Conservation (phyloP, 2,888 invertebrate genomes). For the Platycnemis pennipes region DNA sequence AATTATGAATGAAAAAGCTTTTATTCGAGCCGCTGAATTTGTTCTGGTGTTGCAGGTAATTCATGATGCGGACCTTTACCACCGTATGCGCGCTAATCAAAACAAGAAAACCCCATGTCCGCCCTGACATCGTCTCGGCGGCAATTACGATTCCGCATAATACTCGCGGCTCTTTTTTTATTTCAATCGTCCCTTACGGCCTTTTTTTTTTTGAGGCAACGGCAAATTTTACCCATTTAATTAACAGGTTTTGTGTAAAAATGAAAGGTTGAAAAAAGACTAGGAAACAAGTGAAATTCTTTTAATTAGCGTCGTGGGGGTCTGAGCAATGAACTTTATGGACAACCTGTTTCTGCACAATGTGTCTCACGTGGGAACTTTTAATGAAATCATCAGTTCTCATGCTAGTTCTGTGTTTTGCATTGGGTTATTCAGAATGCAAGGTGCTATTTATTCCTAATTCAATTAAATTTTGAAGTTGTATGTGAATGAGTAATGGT, state of each 20-base stretch:
- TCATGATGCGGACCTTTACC: neutral
- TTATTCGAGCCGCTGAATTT: neutral
- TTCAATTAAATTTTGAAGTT: neutral
- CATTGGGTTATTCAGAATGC: neutral
- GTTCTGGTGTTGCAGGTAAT: neutral
- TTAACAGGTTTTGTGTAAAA: conserved; percentile 32
- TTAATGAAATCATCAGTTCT: conserved; percentile 32
- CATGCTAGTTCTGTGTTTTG: neutral
- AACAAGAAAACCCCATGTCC: neutral
- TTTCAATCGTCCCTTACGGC: neutral
- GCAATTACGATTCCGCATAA: neutral
- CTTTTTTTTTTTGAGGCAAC: neutral
- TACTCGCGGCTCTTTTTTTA: neutral
- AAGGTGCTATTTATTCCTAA: neutral
- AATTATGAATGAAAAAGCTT: neutral
- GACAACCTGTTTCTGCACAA: conserved; percentile 19
- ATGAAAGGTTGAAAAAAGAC: neutral
- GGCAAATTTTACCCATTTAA: neutral
- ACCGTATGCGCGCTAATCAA: neutral
- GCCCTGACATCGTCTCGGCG: neutral
- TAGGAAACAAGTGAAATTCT: neutral
- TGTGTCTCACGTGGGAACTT: neutral
- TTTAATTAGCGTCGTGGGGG: conserved; percentile 27
- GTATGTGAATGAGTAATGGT: neutral
- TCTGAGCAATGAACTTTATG: neutral